These are phyloP conservation scores for Phasianus colchicus DNA, from an alignment of 2,113 vertebrate genomes.

Conservation along the genomic window DNA sequence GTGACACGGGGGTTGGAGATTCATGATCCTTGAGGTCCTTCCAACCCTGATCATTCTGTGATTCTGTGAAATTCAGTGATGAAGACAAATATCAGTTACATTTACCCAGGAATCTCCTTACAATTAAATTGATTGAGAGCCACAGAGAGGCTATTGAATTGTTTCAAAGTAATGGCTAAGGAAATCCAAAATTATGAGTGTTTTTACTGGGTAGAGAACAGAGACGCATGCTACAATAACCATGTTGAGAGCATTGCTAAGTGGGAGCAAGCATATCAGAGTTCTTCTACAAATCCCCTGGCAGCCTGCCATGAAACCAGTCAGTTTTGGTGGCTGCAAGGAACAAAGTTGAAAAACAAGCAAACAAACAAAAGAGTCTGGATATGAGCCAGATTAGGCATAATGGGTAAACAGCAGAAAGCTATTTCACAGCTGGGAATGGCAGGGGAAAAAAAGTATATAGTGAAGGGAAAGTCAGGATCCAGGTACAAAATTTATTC, in stretches of 20 bases:
- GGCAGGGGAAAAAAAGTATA: neutral
- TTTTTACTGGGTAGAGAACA: neutral
- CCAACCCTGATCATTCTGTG: too few species aligned
- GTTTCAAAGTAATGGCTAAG: neutral
- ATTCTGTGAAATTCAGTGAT: neutral
- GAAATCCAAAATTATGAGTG: neutral
- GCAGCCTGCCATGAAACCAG: slow-evolving; percentile 1
- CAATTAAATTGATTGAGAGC: neutral
- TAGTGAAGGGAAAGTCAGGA: neutral
- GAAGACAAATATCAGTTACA: neutral
- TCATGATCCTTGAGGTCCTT: too few species aligned
- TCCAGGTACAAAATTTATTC: neutral
- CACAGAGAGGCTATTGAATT: neutral
- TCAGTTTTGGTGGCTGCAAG: slow-evolving; percentile 18
- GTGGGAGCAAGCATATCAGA: neutral
- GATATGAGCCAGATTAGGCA: neutral
- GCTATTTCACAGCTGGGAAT: neutral
- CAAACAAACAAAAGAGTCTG: neutral
- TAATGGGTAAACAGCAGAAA: neutral
- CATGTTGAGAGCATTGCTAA: slow-evolving; percentile 10
- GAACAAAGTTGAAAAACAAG: slow-evolving; percentile 17
- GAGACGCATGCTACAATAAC: neutral
- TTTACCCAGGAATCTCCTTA: neutral
- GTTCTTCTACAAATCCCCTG: slow-evolving; percentile 8
- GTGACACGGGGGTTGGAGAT: too few species aligned